Evolutionary conservation across 64 coral and sea anemone species (phyloP).

Genomic region (Astreopora myriophthalma): DNA sequence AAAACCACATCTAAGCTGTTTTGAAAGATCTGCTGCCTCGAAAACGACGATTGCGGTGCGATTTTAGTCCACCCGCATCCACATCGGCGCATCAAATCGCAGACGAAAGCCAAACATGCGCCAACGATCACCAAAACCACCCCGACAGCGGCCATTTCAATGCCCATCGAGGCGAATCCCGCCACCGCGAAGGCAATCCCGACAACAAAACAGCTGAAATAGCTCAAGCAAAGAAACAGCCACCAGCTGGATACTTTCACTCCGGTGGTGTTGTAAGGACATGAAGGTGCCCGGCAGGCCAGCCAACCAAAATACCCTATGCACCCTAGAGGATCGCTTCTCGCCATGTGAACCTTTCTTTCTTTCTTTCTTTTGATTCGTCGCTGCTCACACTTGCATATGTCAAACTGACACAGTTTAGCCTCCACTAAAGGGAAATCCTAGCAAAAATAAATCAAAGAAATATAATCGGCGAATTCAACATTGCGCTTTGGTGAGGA

Average conservation of each 20-base stretch:
- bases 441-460: not conserved
- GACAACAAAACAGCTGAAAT: not conserved
- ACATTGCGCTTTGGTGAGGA: not conserved
- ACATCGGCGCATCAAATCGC: not conserved
- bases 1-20: not conserved
- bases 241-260: constrained; percentile 12
- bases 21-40: not conserved
- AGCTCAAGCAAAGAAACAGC: constrained; percentile 20
- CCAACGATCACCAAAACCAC: constrained; percentile 11
- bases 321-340: not conserved
- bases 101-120: constrained; percentile 20
- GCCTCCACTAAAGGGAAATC: not conserved
- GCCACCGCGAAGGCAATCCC: constrained; percentile 2
- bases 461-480: not conserved
- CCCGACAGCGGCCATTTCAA: constrained; percentile 35
- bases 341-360: not conserved
- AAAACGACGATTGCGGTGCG: not conserved
- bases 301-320: not conserved
- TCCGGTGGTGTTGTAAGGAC: not conserved
- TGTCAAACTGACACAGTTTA: not conserved
- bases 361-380: not conserved
- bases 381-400: not conserved
- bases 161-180: constrained; percentile 10
- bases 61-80: constrained; percentile 7
- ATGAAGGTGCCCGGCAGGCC: not conserved